phyloP scores from a whole-genome alignment of 2,888 invertebrate genomes.

The Pantelozetes paolii region DNA sequence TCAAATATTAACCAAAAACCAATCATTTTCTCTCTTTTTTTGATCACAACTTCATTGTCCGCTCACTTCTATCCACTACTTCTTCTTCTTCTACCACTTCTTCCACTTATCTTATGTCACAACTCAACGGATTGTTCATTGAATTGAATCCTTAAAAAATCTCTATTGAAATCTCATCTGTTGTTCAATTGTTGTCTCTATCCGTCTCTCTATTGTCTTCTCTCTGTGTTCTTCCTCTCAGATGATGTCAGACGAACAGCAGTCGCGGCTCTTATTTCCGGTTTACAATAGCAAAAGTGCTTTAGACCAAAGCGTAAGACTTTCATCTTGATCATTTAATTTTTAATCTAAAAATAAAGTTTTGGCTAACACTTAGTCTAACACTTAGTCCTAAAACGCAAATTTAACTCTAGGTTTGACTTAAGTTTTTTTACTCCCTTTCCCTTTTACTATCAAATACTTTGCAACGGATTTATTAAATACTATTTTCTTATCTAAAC shows the following conservation, averaged over 20 bases:
- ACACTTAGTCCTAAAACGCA: no score
- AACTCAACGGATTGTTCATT: slow-evolving; percentile 20
- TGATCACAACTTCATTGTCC: neutral
- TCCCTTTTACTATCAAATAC: no score
- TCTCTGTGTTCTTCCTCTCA: slow-evolving; percentile 60
- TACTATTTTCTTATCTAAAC: no score
- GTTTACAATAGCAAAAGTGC: slow-evolving; percentile 99
- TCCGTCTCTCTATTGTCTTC: slow-evolving; percentile 25
- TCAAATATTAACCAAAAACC: neutral
- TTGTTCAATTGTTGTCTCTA: slow-evolving; percentile 22
- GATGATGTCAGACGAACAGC: slow-evolving; percentile 99
- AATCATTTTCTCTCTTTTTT: neutral
- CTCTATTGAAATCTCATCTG: neutral
- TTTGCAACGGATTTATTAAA: no score
- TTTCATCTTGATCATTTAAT: slow-evolving; percentile 47
- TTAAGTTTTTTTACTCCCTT: no score
- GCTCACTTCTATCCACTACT: neutral
- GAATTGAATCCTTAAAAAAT: neutral
- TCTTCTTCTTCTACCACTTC: neutral
- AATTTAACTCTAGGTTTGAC: no score
- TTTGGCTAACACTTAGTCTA: no score
- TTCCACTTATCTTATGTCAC: neutral
- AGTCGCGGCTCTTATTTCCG: slow-evolving; percentile 99
- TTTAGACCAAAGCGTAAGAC: slow-evolving; percentile 99
- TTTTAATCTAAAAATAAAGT: neutral